These are phyloP conservation scores for Sericinus montela DNA, from an alignment of 2,888 invertebrate genomes.

Conservation along the genomic window DNA sequence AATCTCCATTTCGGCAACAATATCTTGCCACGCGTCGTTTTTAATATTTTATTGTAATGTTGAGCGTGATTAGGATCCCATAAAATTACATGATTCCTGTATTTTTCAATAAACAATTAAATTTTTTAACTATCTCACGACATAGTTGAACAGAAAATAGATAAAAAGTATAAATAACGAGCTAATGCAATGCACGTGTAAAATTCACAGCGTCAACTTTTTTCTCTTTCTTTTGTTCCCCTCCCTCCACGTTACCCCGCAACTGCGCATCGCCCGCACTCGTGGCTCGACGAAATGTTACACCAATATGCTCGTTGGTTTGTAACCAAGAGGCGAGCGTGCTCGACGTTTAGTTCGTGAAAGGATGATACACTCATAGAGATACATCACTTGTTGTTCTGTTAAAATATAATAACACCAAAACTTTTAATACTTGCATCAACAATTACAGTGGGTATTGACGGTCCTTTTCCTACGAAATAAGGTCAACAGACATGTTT, in stretches of 20 bases:
- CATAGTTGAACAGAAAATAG: constrained; percentile 25
- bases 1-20: constrained; percentile 25
- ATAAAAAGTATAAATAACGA: constrained; percentile 14
- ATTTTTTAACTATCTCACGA: constrained; percentile 27
- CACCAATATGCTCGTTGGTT: no score
- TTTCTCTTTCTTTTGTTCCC: constrained; percentile 16
- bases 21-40: constrained; percentile 29
- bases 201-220: constrained; percentile 18
- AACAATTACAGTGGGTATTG: no score
- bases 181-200: constrained; percentile 17
- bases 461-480: no score
- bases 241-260: constrained; percentile 21
- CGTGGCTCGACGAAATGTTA: constrained; percentile 16
- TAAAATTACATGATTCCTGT: constrained; percentile 26
- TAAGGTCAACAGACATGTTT: no score
- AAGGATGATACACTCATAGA: no score
- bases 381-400: no score
- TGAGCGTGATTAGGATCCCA: constrained; percentile 26
- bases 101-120: constrained; percentile 28
- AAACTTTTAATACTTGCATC: no score
- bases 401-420: no score
- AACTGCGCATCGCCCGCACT: constrained; percentile 20
- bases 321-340: no score
- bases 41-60: constrained; percentile 29
- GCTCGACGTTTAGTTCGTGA: no score